Percentiles rank a stretch among this genome's conserved stretches.
Conservation (phyloP, 2,888 invertebrate species). For the Cosmopolites sordidus region DNA sequence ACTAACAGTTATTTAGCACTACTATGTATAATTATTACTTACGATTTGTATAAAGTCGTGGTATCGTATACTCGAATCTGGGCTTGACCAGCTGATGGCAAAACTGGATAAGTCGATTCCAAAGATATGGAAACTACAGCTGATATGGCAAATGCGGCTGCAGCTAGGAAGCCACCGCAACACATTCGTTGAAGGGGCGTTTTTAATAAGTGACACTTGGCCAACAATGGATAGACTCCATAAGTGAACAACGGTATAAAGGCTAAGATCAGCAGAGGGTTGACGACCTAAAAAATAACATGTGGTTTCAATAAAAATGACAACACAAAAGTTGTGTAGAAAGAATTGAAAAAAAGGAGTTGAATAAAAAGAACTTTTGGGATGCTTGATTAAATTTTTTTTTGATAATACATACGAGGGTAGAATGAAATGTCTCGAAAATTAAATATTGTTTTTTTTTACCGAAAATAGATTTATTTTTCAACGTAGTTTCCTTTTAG, state of each 20-base stretch:
- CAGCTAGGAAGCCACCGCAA: slow-evolving; percentile 82
- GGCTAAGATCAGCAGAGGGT: slow-evolving; percentile 77
- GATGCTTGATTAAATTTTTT: no score
- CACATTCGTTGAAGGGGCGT: slow-evolving; percentile 85
- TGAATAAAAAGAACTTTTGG: no score
- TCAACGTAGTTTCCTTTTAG: no score
- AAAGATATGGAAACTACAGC: slow-evolving; percentile 76
- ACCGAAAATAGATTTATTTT: no score
- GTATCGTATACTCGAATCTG: slow-evolving; percentile 72
- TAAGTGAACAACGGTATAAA: slow-evolving; percentile 84
- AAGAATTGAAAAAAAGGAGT: no score
- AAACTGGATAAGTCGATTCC: slow-evolving; percentile 62
- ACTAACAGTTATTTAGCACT: no score
- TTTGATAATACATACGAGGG: no score
- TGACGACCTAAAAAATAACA: slow-evolving; percentile 61
- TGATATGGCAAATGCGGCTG: slow-evolving; percentile 80
- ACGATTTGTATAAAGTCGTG: slow-evolving; percentile 44
- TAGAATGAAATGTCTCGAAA: no score
- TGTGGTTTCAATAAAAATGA: neutral
- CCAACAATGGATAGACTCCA: slow-evolving; percentile 73
- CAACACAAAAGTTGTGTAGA: no score
- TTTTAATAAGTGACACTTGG: slow-evolving; percentile 60
- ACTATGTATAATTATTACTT: no score
- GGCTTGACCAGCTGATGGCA: slow-evolving; percentile 56
- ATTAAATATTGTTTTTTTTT: no score